phyloP scores from a whole-genome alignment of 2,797 vertebrate species.

The Paramormyrops hopkinsi region DNA sequence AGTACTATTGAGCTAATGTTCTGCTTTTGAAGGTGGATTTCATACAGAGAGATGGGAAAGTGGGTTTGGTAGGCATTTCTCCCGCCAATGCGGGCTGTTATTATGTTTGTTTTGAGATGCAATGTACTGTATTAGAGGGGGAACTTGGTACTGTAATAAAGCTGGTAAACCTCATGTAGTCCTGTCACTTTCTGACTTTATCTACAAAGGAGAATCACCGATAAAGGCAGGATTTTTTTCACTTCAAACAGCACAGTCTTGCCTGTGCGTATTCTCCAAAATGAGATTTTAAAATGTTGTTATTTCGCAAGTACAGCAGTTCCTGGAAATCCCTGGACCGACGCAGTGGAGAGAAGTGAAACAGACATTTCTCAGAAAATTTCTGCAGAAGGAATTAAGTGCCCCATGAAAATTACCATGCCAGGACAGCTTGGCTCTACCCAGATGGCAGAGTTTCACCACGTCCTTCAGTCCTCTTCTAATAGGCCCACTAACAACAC shows the following conservation, averaged over 20 bases:
- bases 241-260: background rate
- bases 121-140: constrained; percentile 45
- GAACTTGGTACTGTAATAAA: constrained; percentile 54
- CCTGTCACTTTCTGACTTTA: background rate
- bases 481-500: background rate
- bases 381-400: background rate
- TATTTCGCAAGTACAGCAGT: background rate
- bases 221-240: background rate
- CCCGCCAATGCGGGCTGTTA: constrained; percentile 31
- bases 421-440: background rate
- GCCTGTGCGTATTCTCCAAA: no score
- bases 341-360: background rate
- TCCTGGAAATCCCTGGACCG: background rate
- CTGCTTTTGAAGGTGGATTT: constrained; percentile 48
- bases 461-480: background rate
- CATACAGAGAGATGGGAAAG: background rate
- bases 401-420: background rate
- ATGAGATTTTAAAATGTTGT: background rate
- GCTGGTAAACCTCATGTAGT: background rate
- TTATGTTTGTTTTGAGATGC: constrained; percentile 42
- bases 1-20: constrained; percentile 24
- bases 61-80: constrained; percentile 36
- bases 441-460: background rate
- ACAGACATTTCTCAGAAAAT: background rate
- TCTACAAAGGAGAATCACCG: background rate